A percentile compares a stretch with the other conserved stretches of the same genome.
Evolutionary conservation across 2,113 vertebrate species (phyloP).

Genomic region (Tachysurus vachellii): DNA sequence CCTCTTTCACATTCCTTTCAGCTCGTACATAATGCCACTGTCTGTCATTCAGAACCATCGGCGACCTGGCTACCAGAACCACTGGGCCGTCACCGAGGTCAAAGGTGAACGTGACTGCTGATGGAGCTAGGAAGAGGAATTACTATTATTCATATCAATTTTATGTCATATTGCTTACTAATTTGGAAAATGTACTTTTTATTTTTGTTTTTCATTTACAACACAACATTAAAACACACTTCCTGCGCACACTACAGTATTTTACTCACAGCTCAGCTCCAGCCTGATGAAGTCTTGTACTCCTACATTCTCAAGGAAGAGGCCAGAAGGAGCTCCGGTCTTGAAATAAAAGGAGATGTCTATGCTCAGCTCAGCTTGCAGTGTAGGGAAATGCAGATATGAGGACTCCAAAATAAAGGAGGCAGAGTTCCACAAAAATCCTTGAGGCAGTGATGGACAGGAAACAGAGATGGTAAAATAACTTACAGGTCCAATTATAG

Average conservation of each 20-base stretch:
- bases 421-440: slow-evolving; percentile 91
- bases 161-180: background rate
- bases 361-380: slow-evolving; percentile 84
- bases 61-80: slow-evolving; percentile 70
- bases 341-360: slow-evolving; percentile 98
- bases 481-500: background rate
- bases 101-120: slow-evolving; percentile 77
- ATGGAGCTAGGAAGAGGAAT: slow-evolving; percentile 70
- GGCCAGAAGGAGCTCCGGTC: slow-evolving; percentile 82
- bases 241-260: background rate
- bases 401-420: slow-evolving; percentile 90
- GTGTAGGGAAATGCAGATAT: slow-evolving; percentile 90
- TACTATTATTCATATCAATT: too few species aligned
- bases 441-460: slow-evolving; percentile 73
- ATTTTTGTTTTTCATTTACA: background rate
- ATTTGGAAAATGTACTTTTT: background rate
- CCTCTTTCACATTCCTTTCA: slow-evolving; percentile 81
- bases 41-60: slow-evolving; percentile 77
- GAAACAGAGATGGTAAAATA: background rate
- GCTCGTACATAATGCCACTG: slow-evolving; percentile 82
- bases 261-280: slow-evolving; percentile 91
- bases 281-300: slow-evolving; percentile 90
- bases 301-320: slow-evolving; percentile 93
- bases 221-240: background rate
- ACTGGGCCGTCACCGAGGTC: slow-evolving; percentile 80